Conservation (phyloP, 2,113 vertebrate species). For the Orycteropus afer region DNA sequence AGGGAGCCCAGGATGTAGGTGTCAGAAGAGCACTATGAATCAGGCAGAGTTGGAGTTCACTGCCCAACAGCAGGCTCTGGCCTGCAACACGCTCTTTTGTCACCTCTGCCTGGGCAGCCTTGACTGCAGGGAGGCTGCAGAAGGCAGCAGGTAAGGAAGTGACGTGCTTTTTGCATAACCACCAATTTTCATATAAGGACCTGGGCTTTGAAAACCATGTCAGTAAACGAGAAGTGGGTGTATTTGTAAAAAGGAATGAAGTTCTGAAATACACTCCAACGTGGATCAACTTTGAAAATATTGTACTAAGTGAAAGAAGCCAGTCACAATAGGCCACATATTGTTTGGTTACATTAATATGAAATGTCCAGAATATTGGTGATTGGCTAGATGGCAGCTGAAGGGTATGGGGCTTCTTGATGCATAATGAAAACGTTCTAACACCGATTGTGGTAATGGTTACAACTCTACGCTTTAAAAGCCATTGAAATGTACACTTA, state of each 20-base stretch:
- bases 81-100: too few species aligned
- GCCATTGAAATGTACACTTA: neutral
- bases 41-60: too few species aligned
- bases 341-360: neutral
- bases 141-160: too few species aligned
- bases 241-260: neutral
- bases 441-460: neutral
- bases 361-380: neutral
- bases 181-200: too few species aligned
- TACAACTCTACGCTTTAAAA: neutral
- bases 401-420: neutral
- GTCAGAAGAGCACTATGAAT: too few species aligned
- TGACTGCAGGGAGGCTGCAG: too few species aligned
- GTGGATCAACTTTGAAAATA: neutral
- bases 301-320: neutral
- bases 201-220: too few species aligned
- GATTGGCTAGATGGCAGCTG: neutral
- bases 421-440: neutral
- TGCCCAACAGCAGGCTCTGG: too few species aligned
- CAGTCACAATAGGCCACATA: neutral
- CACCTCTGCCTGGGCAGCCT: too few species aligned
- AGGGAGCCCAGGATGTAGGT: too few species aligned
- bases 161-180: too few species aligned
- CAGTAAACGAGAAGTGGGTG: neutral
- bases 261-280: neutral